Evolutionary conservation across 2,797 vertebrate genomes (phyloP).

Genomic region (Sebastes diaconus): DNA sequence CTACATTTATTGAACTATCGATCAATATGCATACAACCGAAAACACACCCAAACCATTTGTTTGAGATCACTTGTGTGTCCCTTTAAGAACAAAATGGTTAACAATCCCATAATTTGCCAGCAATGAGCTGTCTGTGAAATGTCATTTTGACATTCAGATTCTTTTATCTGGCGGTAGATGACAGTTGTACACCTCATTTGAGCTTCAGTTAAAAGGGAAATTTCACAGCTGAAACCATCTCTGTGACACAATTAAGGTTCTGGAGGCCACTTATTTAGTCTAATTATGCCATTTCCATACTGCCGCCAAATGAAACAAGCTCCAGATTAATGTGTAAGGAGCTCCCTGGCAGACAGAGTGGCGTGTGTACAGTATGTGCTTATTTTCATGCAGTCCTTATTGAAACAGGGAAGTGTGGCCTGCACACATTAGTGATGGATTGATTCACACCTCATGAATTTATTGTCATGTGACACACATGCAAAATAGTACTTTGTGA

Average conservation of each 20-base stretch:
- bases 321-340: conserved; percentile 19
- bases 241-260: conserved; percentile 36
- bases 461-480: neutral
- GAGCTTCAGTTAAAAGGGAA: conserved; percentile 40
- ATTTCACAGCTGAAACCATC: conserved; percentile 49
- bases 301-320: conserved; percentile 7
- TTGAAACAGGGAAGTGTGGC: conserved; percentile 1
- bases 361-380: neutral
- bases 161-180: conserved; percentile 41
- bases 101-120: conserved; percentile 4
- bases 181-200: conserved; percentile 44
- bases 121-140: conserved; percentile 24
- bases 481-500: neutral
- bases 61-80: neutral
- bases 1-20: neutral
- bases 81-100: conserved; percentile 26
- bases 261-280: conserved; percentile 30
- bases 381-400: neutral
- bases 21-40: neutral
- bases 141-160: conserved; percentile 38
- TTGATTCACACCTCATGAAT: neutral
- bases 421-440: neutral
- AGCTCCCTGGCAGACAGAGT: neutral
- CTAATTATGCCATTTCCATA: conserved; percentile 52
- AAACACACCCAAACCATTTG: neutral